Evolutionary conservation across 2,797 vertebrate species (phyloP), one percentile per base, ranked within the genome.

Genomic region (Amphiprion clarkii): DNA sequence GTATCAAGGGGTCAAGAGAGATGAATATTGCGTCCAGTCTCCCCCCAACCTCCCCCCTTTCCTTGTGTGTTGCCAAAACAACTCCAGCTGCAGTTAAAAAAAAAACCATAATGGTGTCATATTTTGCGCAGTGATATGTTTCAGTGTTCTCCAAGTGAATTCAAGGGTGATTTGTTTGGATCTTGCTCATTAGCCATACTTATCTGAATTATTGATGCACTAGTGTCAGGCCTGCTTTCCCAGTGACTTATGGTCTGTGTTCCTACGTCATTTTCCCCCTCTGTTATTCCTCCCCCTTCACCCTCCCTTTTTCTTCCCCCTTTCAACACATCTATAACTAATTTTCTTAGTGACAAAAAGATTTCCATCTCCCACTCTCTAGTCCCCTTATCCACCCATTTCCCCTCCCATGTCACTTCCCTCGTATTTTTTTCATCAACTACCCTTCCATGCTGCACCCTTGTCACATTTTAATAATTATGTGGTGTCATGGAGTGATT

Each of bases 181-280:
- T 91, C 80, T 78, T 19, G 69, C 90, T 91, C 88, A 92, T 94
- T 93, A 92, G 86, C 83, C 62, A 44, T 87, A 84, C 86, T 91
- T 87, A 82, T 92, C 87, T 92, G 89, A 93, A 93, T 93, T 92
- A 93, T 93, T 91, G 88, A 92, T 92, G 90, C 86, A 36, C 63
- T 51, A 19, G 74, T 87, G 88, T 89, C 89, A 87, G 66, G 82
- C 77, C 89, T 90, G 83, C 84, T 92, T 87, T 90, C 81, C 31
- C 60, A 29, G 29, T 91, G 88, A 92, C 75, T 81, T 87, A 93
- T 92, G 83, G 87, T 77, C 60, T 85, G 61, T 84, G 86, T 86
- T 91, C 74, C 61, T 49, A 70, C 79, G 79, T 89, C 78, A 88
- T 90, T 91, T 88, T 76, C 79, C 74, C 65, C 19, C 77, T 53